phyloP scores from a whole-genome alignment of 2,888 invertebrate species.

The Furcula furcula region DNA sequence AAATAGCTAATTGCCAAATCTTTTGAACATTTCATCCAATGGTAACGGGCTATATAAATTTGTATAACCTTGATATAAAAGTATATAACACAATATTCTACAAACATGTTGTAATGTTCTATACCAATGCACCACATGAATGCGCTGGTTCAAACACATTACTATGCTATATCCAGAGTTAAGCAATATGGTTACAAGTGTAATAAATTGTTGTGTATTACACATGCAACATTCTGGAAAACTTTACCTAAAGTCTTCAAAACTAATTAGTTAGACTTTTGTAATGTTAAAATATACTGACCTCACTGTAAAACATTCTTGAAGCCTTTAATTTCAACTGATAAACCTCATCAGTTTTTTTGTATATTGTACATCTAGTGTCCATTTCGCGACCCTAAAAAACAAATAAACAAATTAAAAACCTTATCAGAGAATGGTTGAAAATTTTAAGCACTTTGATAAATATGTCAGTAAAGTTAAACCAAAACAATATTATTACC shows the following conservation, averaged over 20 bases:
- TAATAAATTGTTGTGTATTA: background rate
- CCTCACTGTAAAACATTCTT: conserved; percentile 93
- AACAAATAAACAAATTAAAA: conserved; percentile 7
- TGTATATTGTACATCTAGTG: conserved; percentile 97
- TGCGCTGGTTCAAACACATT: conserved; percentile 49
- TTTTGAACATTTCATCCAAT: no score
- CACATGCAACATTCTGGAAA: conserved; percentile 2
- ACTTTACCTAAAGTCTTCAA: background rate
- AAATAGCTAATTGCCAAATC: no score
- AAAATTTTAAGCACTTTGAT: background rate
- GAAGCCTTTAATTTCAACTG: conserved; percentile 98
- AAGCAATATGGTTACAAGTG: conserved; percentile 5
- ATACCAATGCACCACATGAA: conserved; percentile 38
- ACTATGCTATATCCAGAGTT: conserved; percentile 41
- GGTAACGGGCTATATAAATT: no score
- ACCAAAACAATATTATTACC: conserved; percentile 39
- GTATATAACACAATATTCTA: no score
- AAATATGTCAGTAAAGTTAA: conserved; percentile 45
- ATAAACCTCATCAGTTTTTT: conserved; percentile 98
- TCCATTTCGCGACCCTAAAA: conserved; percentile 93
- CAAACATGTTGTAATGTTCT: conserved; percentile 40
- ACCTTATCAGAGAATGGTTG: background rate
- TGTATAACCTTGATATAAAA: no score
- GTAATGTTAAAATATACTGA: conserved; percentile 37
- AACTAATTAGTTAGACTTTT: conserved; percentile 14